phyloP scores from a whole-genome alignment of 2,113 vertebrate genomes.

The Salvelinus namaycush region DNA sequence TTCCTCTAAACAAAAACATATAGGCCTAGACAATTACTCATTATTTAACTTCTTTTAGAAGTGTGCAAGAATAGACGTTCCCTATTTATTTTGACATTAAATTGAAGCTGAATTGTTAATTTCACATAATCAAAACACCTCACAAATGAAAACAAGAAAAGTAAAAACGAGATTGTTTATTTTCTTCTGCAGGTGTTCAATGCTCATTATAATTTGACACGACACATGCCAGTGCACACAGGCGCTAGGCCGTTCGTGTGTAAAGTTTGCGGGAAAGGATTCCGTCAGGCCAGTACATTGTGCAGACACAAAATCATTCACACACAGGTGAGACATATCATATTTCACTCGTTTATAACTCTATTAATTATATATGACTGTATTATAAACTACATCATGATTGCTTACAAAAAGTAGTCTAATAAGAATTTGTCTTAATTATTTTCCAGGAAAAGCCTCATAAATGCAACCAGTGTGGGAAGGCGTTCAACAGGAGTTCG shows the following conservation, averaged over 20 bases:
- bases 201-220: constrained; percentile 96
- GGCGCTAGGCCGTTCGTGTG: constrained; percentile 96
- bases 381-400: not conserved
- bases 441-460: constrained; percentile 89
- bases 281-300: constrained; percentile 94
- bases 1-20: not conserved
- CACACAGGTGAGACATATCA: constrained; percentile 81
- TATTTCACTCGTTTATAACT: not conserved
- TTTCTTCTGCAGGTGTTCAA: constrained; percentile 84
- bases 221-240: constrained; percentile 98
- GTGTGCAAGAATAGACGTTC: no score
- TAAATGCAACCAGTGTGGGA: constrained; percentile 97
- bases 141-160: not conserved
- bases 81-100: no score
- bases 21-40: not conserved
- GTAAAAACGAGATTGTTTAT: constrained; percentile 1
- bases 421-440: not conserved
- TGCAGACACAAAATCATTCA: constrained; percentile 97
- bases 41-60: no score
- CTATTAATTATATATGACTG: not conserved
- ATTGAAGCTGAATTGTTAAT: no score
- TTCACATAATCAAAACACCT: not conserved
- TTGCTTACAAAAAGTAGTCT: not conserved
- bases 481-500: constrained; percentile 99
- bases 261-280: constrained; percentile 96